Percentiles rank a stretch among this genome's conserved stretches.
phyloP scores from a whole-genome alignment of 2,113 vertebrate species.

The Struthio camelus region DNA sequence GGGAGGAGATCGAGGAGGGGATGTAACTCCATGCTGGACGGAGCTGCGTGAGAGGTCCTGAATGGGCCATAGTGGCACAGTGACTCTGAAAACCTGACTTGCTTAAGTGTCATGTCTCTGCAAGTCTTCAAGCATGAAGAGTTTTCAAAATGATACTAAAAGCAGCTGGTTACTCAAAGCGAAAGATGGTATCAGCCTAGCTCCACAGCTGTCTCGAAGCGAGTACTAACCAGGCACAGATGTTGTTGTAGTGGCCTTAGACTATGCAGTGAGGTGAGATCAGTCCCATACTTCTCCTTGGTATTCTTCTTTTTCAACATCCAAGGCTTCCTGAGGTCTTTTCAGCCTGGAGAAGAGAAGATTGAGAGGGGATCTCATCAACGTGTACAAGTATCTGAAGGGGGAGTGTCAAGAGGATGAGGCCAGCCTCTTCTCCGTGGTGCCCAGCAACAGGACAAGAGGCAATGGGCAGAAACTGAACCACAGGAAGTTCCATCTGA shows the following conservation, averaged over 20 bases:
- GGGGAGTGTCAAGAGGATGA: no score
- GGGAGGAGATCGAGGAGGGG: no score
- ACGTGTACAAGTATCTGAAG: no score
- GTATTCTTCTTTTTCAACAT: background rate
- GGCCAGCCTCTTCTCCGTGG: no score
- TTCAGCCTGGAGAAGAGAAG: no score
- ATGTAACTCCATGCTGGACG: background rate
- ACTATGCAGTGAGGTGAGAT: background rate
- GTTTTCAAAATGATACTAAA: background rate
- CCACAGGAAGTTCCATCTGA: no score
- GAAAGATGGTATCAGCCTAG: background rate
- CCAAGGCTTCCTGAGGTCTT: background rate
- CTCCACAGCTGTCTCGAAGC: background rate
- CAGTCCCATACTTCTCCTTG: background rate
- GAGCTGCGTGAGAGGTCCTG: background rate
- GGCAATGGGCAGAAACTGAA: no score
- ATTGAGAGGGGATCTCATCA: no score
- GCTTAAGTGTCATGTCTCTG: background rate
- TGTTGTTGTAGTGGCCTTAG: background rate
- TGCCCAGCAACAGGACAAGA: no score
- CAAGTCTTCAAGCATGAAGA: rapidly evolving
- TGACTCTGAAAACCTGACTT: background rate
- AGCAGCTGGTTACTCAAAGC: no score
- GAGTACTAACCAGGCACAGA: background rate
- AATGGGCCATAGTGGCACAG: no score